Evolutionary conservation across 2,113 vertebrate species (phyloP), one percentile per base, ranked within the genome.

Genomic region (Rhinolophus sinicus): DNA sequence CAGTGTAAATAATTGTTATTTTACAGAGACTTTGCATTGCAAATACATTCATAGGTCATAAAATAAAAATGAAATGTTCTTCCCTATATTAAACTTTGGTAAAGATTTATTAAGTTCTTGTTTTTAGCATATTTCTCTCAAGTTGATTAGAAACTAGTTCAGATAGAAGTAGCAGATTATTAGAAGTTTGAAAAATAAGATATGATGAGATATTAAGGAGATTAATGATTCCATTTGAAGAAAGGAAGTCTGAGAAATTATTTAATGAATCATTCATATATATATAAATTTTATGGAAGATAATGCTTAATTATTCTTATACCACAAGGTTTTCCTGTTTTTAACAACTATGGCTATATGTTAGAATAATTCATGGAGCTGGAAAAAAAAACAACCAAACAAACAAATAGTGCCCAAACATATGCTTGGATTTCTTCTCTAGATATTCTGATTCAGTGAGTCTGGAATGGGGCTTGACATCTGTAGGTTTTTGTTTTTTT

Each of bases 211-310:
- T 88, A 54, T 62, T 86, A 90, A 77, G 40, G 56, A 11, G 28
- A 87, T 95, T 83, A 28, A 75, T 92, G 52, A 76, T 75, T 94
- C 16, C 28, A 19, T 89, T 88, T 65, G 21, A 83, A 78, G 38
- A 86, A 89, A 83, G 38, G 50, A 65, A 90, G 33, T 90, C 30
- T 82, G 64, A 90, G 67, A 90, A 95, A 80, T 67, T 72, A 67
- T 38, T 47, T 69, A 56, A 54, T 78, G 28, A 76, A 22, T 52
- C 30, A 76, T 47, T 47, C 73, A 50, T 64, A n/a, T 9, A 13
- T 80, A 14, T 64, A 47, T 67, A 35, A 70, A 33, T 75, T 70
- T 86, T 86, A 69, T 88, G 67, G 60, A 88, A 67, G 14, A 67
- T 72, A 83, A 24, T 90, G 26, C 40, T 85, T 80, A 58, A 54